These are phyloP conservation scores for Sinopyrophorus schimmeli DNA, from an alignment of 2,888 invertebrate species.

Conservation along the genomic window DNA sequence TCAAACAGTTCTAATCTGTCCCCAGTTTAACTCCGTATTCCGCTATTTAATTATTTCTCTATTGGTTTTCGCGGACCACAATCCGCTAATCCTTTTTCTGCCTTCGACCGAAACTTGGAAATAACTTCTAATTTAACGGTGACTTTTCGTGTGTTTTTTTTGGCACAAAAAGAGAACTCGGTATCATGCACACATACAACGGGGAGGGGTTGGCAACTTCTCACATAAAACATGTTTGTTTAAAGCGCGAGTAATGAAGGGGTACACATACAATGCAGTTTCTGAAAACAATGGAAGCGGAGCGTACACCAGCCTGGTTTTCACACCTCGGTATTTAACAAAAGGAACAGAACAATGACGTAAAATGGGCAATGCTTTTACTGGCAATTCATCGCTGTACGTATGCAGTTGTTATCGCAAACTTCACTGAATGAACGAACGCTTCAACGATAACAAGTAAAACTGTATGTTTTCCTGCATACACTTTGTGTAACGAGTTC, in stretches of 20 bases:
- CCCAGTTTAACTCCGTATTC: constrained; percentile 34
- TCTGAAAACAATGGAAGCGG: constrained; percentile 35
- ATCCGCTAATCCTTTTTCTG: constrained; percentile 15
- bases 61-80: constrained; percentile 16
- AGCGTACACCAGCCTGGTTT: constrained; percentile 33
- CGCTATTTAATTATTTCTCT: constrained; percentile 27
- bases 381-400: constrained; percentile 26
- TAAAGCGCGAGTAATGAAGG: constrained; percentile 31
- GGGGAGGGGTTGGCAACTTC: constrained; percentile 15
- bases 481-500: no score
- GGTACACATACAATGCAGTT: constrained; percentile 35
- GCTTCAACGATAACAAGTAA: constrained; percentile 10
- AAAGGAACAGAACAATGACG: constrained; percentile 33
- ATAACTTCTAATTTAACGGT: not conserved
- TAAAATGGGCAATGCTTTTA: constrained; percentile 31
- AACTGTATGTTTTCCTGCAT: constrained; percentile 6
- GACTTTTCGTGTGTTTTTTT: no score
- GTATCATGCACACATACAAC: constrained; percentile 13
- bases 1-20: constrained; percentile 40
- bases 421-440: constrained; percentile 18
- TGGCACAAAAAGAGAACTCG: no score
- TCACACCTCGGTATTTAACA: constrained; percentile 40
- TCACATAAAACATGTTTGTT: constrained; percentile 29
- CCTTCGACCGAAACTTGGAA: not conserved
- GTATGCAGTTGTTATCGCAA: constrained; percentile 26